A percentile compares a stretch with the other conserved stretches of the same genome.
phyloP scores from a whole-genome alignment of 2,888 invertebrate genomes.

The Mylabris sibirica region DNA sequence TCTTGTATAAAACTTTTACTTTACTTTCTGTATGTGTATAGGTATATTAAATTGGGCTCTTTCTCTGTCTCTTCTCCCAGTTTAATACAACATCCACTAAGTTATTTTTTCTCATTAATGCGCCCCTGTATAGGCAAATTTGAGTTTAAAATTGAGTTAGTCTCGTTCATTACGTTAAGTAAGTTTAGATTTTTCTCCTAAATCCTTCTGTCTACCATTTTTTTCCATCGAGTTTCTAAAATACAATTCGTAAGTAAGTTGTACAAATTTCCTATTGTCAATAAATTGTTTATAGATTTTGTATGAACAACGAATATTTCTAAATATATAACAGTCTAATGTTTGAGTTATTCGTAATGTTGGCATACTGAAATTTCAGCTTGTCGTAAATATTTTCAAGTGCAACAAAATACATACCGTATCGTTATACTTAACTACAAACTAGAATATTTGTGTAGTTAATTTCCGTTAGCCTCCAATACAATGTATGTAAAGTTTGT shows the following conservation, averaged over 20 bases:
- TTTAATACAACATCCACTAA: slow-evolving; percentile 50
- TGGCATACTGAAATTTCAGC: slow-evolving; percentile 44
- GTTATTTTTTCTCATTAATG: slow-evolving; percentile 58
- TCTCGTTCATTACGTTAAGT: slow-evolving; percentile 56
- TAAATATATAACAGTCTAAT: slow-evolving; percentile 43
- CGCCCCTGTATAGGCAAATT: slow-evolving; percentile 51
- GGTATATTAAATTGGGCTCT: slow-evolving; percentile 14
- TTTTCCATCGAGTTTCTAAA: background rate
- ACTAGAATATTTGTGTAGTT: slow-evolving; percentile 49
- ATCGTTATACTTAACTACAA: slow-evolving; percentile 47
- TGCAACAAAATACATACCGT: slow-evolving; percentile 35
- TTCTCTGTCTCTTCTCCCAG: slow-evolving; percentile 13
- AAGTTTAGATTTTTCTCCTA: slow-evolving; percentile 52
- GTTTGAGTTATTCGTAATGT: slow-evolving; percentile 48
- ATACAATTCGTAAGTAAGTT: background rate
- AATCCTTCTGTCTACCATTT: slow-evolving; percentile 36
- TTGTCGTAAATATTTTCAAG: slow-evolving; percentile 45
- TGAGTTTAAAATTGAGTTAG: slow-evolving; percentile 56
- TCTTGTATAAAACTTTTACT: slow-evolving; percentile 53
- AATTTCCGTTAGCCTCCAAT: slow-evolving; percentile 50
- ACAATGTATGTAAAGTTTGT: slow-evolving; percentile 46
- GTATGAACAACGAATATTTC: slow-evolving; percentile 43
- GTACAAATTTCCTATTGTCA: slow-evolving; percentile 41
- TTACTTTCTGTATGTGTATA: slow-evolving; percentile 30
- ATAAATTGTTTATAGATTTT: slow-evolving; percentile 43